Base-by-base conservation (phyloP, 2,113 vertebrate species). In the Gracilinanus agilis region DNA sequence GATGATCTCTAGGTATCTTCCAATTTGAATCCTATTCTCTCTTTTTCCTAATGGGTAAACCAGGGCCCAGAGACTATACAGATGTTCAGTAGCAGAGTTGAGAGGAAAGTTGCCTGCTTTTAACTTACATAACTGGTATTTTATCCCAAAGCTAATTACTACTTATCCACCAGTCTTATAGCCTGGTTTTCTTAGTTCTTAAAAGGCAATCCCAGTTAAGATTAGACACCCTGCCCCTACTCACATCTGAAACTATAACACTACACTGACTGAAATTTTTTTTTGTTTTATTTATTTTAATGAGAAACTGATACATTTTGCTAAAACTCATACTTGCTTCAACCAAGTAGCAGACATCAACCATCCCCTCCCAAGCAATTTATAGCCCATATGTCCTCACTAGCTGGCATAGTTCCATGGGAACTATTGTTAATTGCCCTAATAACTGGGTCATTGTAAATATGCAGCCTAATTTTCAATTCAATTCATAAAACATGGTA, bases 331-430 rank as follows among this genome's bases (percentile, higher is more conserved):
- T 40, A 58, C 44, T 27, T 83, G 29, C 23, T 24, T 83, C 90
- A 49, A 49, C 49, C 29, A 34, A 40, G 8, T 3, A n/a, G 3
- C 16, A 21, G 23, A 34, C 1, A 0, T 54, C 4, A 34, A 83
- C 29, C 54, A 16, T 8, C 0, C 9, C 55, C 12, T 3, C 24
- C 44, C 55, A 6, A 8, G 34, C 16, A 40, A 49, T 0, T 11
- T 58, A 89, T 49, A 44, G 24, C 21, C 56, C 88, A 53, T 29
- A 54, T 0, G 67, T 54, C 40, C 24, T 44, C 2, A 2, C 56
- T 34, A 75, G 34, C 34, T 27, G 2, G 44, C 16, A 5, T 5
- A 24, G 34, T 29, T 40, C 55, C 44, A 75, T 16, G n/a, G 67
- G 67, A 83, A 29, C 67, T 75, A 40, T 16, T 1, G 5, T 34